Evolutionary conservation across 2,888 invertebrate genomes (phyloP), one percentile per base, ranked within the genome.

Genomic region (Pandemis cinnamomeana): DNA sequence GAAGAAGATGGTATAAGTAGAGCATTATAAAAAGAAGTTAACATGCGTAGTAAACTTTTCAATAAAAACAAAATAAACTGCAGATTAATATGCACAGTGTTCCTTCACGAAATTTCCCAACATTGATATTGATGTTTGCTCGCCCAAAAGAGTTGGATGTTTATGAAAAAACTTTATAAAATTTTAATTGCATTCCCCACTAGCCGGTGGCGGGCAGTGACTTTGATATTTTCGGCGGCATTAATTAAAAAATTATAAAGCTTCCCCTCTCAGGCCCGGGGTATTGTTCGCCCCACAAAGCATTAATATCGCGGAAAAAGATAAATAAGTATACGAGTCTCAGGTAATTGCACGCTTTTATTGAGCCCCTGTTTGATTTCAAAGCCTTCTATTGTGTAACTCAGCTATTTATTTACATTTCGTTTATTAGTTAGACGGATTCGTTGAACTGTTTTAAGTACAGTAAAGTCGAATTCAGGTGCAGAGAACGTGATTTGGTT

Each of bases 221-320:
- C 94, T 94, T 94, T 93, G 93, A 94, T 94, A 93, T 94, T 94
- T 94, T 91, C 89, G 87, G 86, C 87, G 86, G 89, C 82, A 92
- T 94, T 94, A 94, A 94, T 94, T 94, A 94, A 94, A 94, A 94
- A 94, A 93, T 91, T 93, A 93, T 93, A 92, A 91, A 92, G 93
- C 93, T 92, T 91, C 91, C 87, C 83, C 84, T 80, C 83, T 77
- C 81, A 76, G 72, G 79, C 85, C 80, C 80, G 82, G 81, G 87
- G 87, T 80, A 90, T 91, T 91, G 89, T 91, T 87, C 84, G 78
- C 83, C 82, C 84, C 87, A 91, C 91, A 90, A 91, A 91, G 90
- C 91, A 86, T 78, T 77, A 77, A 72, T 87, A 90, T 87, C 87
- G 87, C 84, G 86, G 86, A 88, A 92, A 91, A 93, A 92, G 93